Base-by-base conservation (phyloP, 35 echinoderm and acorn worm species). In the Apostichopus parvimensis region DNA sequence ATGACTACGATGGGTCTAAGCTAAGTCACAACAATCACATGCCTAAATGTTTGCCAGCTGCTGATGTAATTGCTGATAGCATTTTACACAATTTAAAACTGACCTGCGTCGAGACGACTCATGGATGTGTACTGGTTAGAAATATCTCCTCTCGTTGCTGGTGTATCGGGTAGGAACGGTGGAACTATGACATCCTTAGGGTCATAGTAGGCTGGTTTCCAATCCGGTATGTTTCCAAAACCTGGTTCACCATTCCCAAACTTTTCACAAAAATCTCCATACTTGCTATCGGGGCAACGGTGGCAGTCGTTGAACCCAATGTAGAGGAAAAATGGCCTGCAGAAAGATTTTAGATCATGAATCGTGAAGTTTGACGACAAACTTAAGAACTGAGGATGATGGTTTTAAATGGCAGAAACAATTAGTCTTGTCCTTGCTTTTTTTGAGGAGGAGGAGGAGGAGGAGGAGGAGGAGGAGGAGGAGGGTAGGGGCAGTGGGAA, bases 201-300 rank as follows among this genome's bases (percentile, higher is more conserved):
- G 12, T 95, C 87, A 90, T 98, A 98, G 91, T 94, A 94, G 0
- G 84, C 57, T 26, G 97, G 97, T 45, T 95, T 95, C 97, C 97
- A 98, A 82, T 98, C 97, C 12, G 92, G 87, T 14, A 98, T 98
- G 12, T 92, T 56, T 15, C 97, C 95, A 60, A 58, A 83, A 25
- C 89, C 95, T 5, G 92, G 73, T 12, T 91, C 34, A 5, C 97
- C 97, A 84, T 94, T 94, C 55, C 97, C 97, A 59, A 94, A 98
- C 89, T 93, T 94, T 81, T 98, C 97, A 93, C 97, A 98, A 88
- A 98, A 98, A 53, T 91, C 73, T n/a, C 97, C 97, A 21, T 89
- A 94, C 9, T 56, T 75, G 28, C 68, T 77, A 15, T 78, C 91
- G 6, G 78, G 92, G 53, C 97, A 98, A 20, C 97, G 97, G 89